Evolutionary conservation across 92 coral and sea anemone genomes (phyloP).

Genomic region (Galaxea fascicularis): DNA sequence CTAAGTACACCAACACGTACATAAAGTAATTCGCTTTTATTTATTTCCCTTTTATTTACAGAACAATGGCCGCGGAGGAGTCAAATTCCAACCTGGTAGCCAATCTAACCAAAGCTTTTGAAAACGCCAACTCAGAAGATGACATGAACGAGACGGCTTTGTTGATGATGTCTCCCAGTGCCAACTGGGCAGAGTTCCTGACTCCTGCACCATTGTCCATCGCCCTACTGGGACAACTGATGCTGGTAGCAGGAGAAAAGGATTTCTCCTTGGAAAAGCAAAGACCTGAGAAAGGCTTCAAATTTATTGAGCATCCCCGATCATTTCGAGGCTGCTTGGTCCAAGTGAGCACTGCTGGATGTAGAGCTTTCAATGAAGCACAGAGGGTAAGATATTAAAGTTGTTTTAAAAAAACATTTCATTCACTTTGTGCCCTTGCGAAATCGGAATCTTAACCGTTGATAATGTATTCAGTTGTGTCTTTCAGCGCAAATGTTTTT

Average conservation of each 20-base stretch:
- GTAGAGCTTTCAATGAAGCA: constrained; percentile 74
- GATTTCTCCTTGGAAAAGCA: constrained; percentile 64
- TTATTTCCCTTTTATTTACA: background rate
- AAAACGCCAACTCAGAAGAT: constrained; percentile 47
- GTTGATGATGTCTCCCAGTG: constrained; percentile 57
- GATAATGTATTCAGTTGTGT: background rate
- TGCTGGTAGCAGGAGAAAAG: constrained; percentile 61
- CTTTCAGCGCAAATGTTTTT: no score
- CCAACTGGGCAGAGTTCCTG: constrained; percentile 75
- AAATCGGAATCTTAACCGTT: no score
- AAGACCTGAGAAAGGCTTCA: constrained; percentile 45
- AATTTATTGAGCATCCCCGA: constrained; percentile 45
- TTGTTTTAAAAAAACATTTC: background rate
- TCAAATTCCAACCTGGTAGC: constrained; percentile 9
- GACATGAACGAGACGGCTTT: constrained; percentile 67
- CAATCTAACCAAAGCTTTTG: constrained; percentile 53
- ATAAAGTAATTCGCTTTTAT: no score
- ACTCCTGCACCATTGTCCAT: constrained; percentile 73
- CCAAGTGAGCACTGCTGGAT: constrained; percentile 72
- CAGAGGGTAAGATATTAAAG: constrained; percentile 30
- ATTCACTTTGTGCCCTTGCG: background rate
- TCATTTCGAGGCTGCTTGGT: constrained; percentile 78
- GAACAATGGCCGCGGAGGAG: constrained; percentile 3
- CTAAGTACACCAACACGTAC: no score
- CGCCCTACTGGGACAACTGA: constrained; percentile 72